These are phyloP conservation scores for Macroramphosus scolopax DNA, from an alignment of 2,797 vertebrate genomes.

Conservation along the genomic window DNA sequence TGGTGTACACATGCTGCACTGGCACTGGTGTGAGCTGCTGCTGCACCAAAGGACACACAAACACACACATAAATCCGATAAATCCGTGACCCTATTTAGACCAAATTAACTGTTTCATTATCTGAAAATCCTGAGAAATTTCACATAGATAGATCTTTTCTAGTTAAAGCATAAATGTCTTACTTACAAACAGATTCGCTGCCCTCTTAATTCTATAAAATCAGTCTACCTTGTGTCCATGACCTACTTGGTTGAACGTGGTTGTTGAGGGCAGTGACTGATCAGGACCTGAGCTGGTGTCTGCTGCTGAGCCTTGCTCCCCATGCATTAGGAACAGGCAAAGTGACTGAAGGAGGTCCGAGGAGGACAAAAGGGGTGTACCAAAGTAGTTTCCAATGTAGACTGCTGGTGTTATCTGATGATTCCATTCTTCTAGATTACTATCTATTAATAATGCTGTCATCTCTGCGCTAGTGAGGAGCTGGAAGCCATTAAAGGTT, in stretches of 20 bases:
- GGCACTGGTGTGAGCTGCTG: slow-evolving; percentile 90
- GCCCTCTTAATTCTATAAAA: slow-evolving; percentile 19
- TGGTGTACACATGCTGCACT: slow-evolving; percentile 89
- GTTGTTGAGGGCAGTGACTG: slow-evolving; percentile 32
- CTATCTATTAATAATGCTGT: slow-evolving; percentile 47
- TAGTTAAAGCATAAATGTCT: not conserved
- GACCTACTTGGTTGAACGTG: slow-evolving; percentile 69
- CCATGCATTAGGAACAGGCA: slow-evolving; percentile 27
- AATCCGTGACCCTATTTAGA: slow-evolving; percentile 7
- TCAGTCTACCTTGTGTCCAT: slow-evolving; percentile 41
- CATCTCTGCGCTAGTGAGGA: slow-evolving; percentile 18
- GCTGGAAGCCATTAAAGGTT: slow-evolving; percentile 45
- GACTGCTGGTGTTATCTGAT: slow-evolving; percentile 40
- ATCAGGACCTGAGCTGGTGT: slow-evolving; percentile 18
- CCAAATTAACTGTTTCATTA: not conserved
- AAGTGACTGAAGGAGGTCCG: slow-evolving; percentile 22
- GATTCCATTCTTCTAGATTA: slow-evolving; percentile 42
- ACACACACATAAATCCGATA: slow-evolving; percentile 22
- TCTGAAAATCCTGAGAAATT: not conserved
- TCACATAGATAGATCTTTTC: not conserved
- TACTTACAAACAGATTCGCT: no score
- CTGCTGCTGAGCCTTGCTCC: slow-evolving; percentile 35
- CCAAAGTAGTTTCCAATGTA: slow-evolving; percentile 21
- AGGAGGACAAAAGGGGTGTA: slow-evolving; percentile 42
- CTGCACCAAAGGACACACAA: slow-evolving; percentile 55